Base-by-base conservation (phyloP, 1,140 invertebrate species). In the Zaprionus davidi region DNA sequence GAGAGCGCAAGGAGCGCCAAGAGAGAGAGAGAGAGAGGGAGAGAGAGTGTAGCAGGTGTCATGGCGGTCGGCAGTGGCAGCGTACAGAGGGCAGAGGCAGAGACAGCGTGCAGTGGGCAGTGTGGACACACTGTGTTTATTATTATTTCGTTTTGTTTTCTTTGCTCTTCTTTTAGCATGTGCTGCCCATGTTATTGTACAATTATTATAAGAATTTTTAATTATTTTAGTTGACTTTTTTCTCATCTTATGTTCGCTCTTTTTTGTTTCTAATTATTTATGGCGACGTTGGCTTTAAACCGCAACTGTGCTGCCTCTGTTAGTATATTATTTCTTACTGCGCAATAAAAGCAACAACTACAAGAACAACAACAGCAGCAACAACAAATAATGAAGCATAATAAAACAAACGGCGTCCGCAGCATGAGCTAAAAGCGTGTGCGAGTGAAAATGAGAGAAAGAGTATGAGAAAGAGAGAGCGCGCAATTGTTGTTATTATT, bases 301-400 rank as follows among this genome's bases (percentile, higher is more conserved):
- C 31, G 41, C 56, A 22, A 31, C 31, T 66, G 63, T 72, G 62
- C 65, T 70, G 71, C 62, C 56, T 60, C 53, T 72, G 57, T 64
- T 71, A 63, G 65, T 78, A 53, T 72, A 79, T 76, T 79, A 79
- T 76, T 66, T 86, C 79, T 81, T 80, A 84, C 81, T 87, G 83
- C 84, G 84, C 83, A 87, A 87, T 87, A 87, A 78, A 81, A 88
- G 59, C 76, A 86, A 87, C 71, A 88, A 71, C 49, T 80, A 53
- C 76, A 86, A 87, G 69, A 88, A 71, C 34, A 74, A 77, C 73
- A 81, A 71, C 76, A 78, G 68, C 76, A 76, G 65, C 73, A 79
- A 59, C 41, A 73, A 71, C 13, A 62, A 80, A 81, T 79, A 87
- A 79, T 83, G 79, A 78, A 87, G 74, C 84, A 87, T 85, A 86